These are phyloP conservation scores for Cyanoderma ruficeps DNA, from an alignment of 2,113 vertebrate species.

Conservation along the genomic window DNA sequence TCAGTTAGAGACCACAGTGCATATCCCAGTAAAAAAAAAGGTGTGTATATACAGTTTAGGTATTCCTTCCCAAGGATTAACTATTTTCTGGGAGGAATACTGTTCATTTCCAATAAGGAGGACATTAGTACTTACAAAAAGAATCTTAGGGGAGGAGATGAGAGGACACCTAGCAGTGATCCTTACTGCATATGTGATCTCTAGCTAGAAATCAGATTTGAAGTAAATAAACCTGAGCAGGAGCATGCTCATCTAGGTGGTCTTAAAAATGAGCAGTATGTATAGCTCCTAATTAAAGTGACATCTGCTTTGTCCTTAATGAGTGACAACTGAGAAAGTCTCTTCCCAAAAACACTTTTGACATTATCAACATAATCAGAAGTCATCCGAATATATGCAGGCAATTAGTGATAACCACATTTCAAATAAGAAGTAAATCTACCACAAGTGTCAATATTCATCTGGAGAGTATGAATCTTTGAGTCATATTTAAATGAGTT, in stretches of 20 bases:
- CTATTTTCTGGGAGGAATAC: not conserved
- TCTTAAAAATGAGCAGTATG: not conserved
- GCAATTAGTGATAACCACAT: conserved; percentile 41
- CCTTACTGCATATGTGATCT: not conserved
- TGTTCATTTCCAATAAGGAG: not conserved
- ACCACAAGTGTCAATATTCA: conserved; percentile 23
- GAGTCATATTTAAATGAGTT: conserved; percentile 37
- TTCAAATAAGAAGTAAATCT: conserved; percentile 12
- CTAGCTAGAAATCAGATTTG: not conserved
- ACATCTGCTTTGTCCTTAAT: not conserved
- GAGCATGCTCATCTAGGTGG: not conserved
- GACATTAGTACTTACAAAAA: not conserved
- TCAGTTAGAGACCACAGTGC: not conserved
- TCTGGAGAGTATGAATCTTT: not conserved
- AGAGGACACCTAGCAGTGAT: not conserved
- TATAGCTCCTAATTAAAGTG: not conserved
- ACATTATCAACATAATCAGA: not conserved
- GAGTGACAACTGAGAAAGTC: conserved; percentile 1
- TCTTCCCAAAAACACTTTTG: conserved; percentile 11
- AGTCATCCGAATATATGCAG: conserved; percentile 1
- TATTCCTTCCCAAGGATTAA: not conserved
- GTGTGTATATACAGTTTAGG: not conserved
- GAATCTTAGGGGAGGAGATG: not conserved
- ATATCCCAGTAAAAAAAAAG: not conserved
- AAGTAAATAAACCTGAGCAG: not conserved